These are phyloP conservation scores for Pissodes strobi DNA, from an alignment of 1,140 invertebrate species.

Conservation along the genomic window DNA sequence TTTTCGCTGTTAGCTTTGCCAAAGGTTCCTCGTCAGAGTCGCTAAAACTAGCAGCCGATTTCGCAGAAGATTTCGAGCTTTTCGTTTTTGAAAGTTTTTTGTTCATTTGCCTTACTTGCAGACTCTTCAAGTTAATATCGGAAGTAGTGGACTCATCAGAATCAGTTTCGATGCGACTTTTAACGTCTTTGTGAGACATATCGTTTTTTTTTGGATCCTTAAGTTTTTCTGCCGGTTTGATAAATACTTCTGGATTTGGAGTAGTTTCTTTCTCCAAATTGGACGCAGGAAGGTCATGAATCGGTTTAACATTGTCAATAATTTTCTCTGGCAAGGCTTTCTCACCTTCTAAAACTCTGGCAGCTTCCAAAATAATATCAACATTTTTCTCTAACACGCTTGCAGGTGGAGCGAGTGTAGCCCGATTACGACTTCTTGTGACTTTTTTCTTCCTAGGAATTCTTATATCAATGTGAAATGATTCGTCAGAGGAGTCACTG, in stretches of 20 bases:
- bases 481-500: constrained; percentile 44
- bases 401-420: background rate
- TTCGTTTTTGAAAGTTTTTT: constrained; percentile 44
- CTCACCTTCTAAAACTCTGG: constrained; percentile 21
- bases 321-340: background rate
- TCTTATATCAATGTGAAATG: constrained; percentile 40
- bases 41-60: constrained; percentile 55
- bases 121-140: constrained; percentile 37
- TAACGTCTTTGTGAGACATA: background rate
- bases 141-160: constrained; percentile 47
- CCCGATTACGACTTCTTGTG: constrained; percentile 37
- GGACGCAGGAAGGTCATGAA: background rate
- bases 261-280: background rate
- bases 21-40: constrained; percentile 65
- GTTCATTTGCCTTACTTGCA: constrained; percentile 29
- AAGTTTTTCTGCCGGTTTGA: background rate
- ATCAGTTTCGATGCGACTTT: constrained; percentile 14
- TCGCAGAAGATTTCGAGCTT: constrained; percentile 21
- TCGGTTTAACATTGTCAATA: too few relatives aligned
- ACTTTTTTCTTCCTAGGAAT: constrained; percentile 42
- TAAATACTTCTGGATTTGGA: background rate
- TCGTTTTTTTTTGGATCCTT: constrained; percentile 8
- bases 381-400: constrained; percentile 27
- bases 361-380: constrained; percentile 25
- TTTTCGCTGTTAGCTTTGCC: constrained; percentile 56